These are phyloP conservation scores for Semaprochilodus insignis DNA, from an alignment of 2,797 vertebrate genomes.

Conservation along the genomic window DNA sequence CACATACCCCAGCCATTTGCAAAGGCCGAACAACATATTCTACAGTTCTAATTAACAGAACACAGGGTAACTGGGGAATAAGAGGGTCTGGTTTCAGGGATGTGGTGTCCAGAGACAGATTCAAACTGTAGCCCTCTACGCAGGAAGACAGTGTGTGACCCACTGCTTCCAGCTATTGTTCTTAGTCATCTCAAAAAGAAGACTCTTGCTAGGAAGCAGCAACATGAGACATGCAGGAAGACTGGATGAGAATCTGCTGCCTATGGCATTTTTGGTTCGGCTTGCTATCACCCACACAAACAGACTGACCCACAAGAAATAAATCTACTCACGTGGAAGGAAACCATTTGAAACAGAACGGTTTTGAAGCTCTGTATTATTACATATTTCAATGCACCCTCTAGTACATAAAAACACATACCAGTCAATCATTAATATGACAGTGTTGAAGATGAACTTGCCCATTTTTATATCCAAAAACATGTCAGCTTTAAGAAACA, in stretches of 20 bases:
- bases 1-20: background rate
- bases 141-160: conserved; percentile 67
- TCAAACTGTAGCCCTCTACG: conserved; percentile 37
- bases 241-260: conserved; percentile 39
- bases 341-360: too few species aligned
- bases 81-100: conserved; percentile 17
- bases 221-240: conserved; percentile 53
- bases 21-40: background rate
- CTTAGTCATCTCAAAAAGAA: conserved; percentile 58
- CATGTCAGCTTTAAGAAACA: too few species aligned
- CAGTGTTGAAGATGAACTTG: too few species aligned
- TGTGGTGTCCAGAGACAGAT: background rate
- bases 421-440: too few species aligned
- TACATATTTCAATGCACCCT: too few species aligned
- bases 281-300: background rate
- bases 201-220: conserved; percentile 34
- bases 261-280: conserved; percentile 25
- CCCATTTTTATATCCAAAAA: too few species aligned
- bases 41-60: background rate
- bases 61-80: background rate
- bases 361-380: too few species aligned
- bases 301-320: background rate
- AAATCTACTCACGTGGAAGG: too few species aligned
- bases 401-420: too few species aligned
- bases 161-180: conserved; percentile 80